Evolutionary conservation across 2,888 invertebrate genomes (phyloP), one percentile per base, ranked within the genome.

Genomic region (Salticus scenicus): DNA sequence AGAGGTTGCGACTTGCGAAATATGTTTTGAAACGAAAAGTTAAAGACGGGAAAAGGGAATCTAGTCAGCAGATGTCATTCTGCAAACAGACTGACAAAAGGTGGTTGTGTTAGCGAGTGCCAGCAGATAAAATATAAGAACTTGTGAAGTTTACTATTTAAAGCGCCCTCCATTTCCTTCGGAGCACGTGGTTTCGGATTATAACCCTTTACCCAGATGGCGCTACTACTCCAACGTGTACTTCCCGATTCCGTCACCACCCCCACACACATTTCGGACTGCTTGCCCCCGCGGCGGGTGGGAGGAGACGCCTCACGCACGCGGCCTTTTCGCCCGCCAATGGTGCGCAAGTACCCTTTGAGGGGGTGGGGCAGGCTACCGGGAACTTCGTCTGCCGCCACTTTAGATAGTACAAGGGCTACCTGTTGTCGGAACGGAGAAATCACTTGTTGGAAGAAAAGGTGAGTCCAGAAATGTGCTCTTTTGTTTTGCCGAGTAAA

Each of bases 291-390:
- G 71, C 72, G 82, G 82, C 57, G 76, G 72, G 83, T 72, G 67
- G 83, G 83, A 77, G 83, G 83, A 77, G 83, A 84, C 72, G 77
- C 28, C 77, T 83, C 83, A 83, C 83, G 83, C 83, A 77, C 63
- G 24, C 28, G 30, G 28, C 27, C 31, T 41, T 20, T 28, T 57
- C 17, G 41, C 83, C 70, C 76, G 77, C 83, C 83, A 84, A 84
- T 84, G 73, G 83, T 12, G 67, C 77, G 77, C 81, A 8, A 57
- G 67, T 66, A 81, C 81, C 81, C 72, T 80, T 57, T 81, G 74
- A 67, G 80, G 83, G 83, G 83, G 83, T 84, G 77, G 83, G 76
- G 83, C 77, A 77, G 66, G 83, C 83, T 84, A 84, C 83, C 37
- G 83, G 76, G 57, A 57, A 83, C 76, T 37, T 51, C 30, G 72